phyloP scores from a whole-genome alignment of 37 sponge, comb jelly and placozoan species.

The Hexactinellida sp. region DNA sequence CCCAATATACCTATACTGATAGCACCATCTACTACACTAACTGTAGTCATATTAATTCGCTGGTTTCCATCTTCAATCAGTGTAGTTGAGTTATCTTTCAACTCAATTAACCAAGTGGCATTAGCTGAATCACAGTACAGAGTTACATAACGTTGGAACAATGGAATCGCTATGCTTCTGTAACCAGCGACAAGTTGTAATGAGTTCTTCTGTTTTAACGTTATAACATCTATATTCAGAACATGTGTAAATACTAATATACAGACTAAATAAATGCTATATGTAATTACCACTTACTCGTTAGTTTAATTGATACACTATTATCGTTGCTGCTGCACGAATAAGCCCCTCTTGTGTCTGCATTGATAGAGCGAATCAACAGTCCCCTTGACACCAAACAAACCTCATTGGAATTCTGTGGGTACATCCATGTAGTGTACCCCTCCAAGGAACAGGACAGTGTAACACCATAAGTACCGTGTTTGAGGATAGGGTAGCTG shows the following conservation, averaged over 20 bases:
- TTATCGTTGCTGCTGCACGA: not conserved
- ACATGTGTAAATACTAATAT: not conserved
- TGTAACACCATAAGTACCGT: not conserved
- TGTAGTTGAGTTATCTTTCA: not conserved
- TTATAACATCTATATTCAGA: not conserved
- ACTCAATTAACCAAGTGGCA: not conserved
- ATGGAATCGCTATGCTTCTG: not conserved
- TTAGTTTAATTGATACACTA: not conserved
- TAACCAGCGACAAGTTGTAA: not conserved
- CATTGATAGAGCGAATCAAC: not conserved
- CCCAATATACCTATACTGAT: not conserved
- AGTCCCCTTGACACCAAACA: not conserved
- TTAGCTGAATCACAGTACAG: not conserved
- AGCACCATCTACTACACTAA: not conserved
- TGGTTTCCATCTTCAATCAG: not conserved
- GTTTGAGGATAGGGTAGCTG: not conserved
- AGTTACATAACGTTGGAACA: not conserved
- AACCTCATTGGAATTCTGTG: not conserved
- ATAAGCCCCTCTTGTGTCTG: not conserved
- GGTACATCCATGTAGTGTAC: not conserved
- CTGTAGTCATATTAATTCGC: not conserved
- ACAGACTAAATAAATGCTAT: not conserved
- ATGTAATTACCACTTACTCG: not conserved
- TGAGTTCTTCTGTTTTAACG: not conserved
- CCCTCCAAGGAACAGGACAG: not conserved